Evolutionary conservation across 2,113 vertebrate species (phyloP).

Genomic region (Cervus canadensis): DNA sequence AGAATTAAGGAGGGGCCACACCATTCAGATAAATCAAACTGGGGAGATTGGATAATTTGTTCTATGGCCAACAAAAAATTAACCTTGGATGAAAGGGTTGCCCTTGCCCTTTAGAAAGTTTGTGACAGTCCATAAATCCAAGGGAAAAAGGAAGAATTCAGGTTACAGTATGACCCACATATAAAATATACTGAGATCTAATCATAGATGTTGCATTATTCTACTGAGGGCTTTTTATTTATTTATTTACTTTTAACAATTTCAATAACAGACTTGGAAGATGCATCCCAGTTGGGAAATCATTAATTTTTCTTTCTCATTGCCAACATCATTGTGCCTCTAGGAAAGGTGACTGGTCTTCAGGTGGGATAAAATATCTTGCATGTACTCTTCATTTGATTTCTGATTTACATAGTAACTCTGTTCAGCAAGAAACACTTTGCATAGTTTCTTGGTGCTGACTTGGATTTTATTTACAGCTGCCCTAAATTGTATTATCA

Average conservation of each 20-base stretch:
- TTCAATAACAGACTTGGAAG: neutral
- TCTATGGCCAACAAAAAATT: neutral
- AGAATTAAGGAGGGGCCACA: neutral
- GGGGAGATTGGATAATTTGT: neutral
- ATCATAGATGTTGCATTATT: neutral
- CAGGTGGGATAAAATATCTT: neutral
- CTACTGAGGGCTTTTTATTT: neutral
- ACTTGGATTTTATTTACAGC: slow-evolving; percentile 65
- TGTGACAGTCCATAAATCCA: neutral
- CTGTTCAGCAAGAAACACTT: slow-evolving; percentile 38
- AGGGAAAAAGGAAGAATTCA: neutral
- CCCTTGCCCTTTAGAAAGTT: neutral
- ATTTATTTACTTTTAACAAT: neutral
- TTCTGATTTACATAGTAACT: slow-evolving; percentile 54
- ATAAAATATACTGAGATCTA: neutral
- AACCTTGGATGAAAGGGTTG: neutral
- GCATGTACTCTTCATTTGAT: slow-evolving; percentile 33
- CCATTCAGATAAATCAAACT: neutral
- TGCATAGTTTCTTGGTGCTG: slow-evolving; percentile 27
- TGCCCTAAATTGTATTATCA: slow-evolving; percentile 71
- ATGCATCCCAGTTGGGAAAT: neutral
- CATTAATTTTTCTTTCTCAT: neutral
- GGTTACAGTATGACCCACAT: neutral
- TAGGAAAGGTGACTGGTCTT: neutral
- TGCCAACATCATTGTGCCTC: neutral